A percentile compares a stretch with the other conserved stretches of the same genome.
Conservation (phyloP, 2,888 invertebrate species). For the Hipparchia semele region DNA sequence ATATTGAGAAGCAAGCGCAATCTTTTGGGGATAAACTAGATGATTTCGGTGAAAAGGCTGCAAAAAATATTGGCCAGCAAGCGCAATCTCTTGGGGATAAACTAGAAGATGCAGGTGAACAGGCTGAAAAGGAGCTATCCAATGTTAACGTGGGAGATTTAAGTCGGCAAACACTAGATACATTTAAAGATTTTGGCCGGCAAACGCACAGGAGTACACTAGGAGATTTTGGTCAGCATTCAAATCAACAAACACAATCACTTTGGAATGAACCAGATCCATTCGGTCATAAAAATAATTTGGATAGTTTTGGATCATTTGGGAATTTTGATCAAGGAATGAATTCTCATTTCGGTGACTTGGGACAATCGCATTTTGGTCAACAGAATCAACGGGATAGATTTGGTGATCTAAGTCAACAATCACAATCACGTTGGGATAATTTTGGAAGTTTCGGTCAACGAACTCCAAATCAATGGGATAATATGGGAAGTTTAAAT, state of each 20-base stretch:
- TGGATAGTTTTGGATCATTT: no score
- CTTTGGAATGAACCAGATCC: slow-evolving; percentile 18
- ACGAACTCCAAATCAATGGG: slow-evolving; percentile 49
- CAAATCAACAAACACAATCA: slow-evolving; percentile 44
- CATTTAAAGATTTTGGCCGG: slow-evolving; percentile 44
- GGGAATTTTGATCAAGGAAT: no score
- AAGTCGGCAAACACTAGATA: slow-evolving; percentile 46
- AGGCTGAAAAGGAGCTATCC: slow-evolving; percentile 46
- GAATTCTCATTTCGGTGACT: no score
- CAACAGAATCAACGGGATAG: slow-evolving; percentile 51
- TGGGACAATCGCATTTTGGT: slow-evolving; percentile 36
- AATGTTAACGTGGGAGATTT: slow-evolving; percentile 42
- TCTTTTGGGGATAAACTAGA: slow-evolving; percentile 29
- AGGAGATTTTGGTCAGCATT: slow-evolving; percentile 36
- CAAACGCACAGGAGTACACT: slow-evolving; percentile 42
- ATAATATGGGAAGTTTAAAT: slow-evolving; percentile 39
- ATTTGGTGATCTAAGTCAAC: slow-evolving; percentile 52
- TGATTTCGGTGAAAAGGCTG: no score
- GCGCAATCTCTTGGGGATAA: slow-evolving; percentile 38
- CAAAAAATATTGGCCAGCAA: slow-evolving; percentile 44
- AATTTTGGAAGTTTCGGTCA: slow-evolving; percentile 47
- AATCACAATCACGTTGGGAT: slow-evolving; percentile 44
- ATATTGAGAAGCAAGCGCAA: slow-evolving; percentile 46
- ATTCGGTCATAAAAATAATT: no score
- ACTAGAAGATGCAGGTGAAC: slow-evolving; percentile 42